Base-by-base conservation (phyloP, 2,888 invertebrate species). In the Lasius platythorax region DNA sequence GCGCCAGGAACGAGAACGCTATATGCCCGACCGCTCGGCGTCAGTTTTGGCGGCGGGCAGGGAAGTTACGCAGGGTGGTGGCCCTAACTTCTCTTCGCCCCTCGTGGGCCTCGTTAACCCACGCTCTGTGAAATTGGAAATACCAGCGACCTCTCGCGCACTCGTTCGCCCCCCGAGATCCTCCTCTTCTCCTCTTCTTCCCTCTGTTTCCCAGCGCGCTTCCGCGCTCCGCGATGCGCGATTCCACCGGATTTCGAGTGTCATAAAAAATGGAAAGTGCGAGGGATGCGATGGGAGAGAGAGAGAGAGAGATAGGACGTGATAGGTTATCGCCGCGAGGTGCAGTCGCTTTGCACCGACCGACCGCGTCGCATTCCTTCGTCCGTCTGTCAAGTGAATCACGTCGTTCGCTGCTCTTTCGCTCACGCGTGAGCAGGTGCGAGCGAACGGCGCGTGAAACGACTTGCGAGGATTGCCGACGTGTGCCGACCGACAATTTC, bases 71-170 rank as follows among this genome's bases (percentile, higher is more conserved):
- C 83, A 79, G 86, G 87, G 86, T 82, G 90, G 83, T 89, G 85
- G 87, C 90, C 90, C 89, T 85, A 89, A 90, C 91, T 91, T 91
- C 89, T 81, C 79, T 85, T 83, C 91, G 91, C 89, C 94, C 93
- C 94, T 92, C 93, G 56, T 78, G 94, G 94, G 94, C 90, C 94
- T 94, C 94, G 94, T 94, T 94, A 94, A 94, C 94, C 93, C 94
- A 94, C 94, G 94, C 94, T 94, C 94, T 94, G 94, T 94, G 94
- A 94, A 94, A 94, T 94, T 94, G 94, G 94, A 94, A 94, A 94
- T 94, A 94, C 94, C 93, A 92, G 91, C 89, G 91, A 88, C 85
- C 82, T 82, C 70, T 81, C 72, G 37, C 61, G 56, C 33, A 64
- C 61, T 53, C 84, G 58, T 30, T 61, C 56, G 30, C 70, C 70